Evolutionary conservation across 2,888 invertebrate genomes (phyloP).

Genomic region (Unio delphinus): DNA sequence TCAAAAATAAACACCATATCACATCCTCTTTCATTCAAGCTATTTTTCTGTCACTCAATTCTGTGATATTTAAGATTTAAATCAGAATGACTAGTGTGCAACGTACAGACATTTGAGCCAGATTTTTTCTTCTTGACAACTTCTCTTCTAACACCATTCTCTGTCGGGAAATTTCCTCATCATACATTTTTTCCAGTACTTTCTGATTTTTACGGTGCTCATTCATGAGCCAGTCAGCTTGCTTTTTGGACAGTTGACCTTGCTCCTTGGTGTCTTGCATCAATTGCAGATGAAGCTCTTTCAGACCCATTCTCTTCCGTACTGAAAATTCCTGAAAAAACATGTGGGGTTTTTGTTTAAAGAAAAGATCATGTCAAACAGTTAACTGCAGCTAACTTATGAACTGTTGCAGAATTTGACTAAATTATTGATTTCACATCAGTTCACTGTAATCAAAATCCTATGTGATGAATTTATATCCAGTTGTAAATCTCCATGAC

Average conservation of each 20-base stretch:
- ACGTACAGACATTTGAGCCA: slow-evolving; percentile 63
- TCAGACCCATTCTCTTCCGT: slow-evolving; percentile 61
- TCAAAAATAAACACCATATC: too few species aligned
- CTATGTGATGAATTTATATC: too few species aligned
- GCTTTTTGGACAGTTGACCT: slow-evolving; percentile 54
- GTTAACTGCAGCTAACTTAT: neutral
- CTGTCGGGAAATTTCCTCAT: slow-evolving; percentile 67
- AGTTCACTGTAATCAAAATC: too few species aligned
- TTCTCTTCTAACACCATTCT: slow-evolving; percentile 68
- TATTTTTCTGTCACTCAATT: too few species aligned
- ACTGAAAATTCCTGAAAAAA: slow-evolving; percentile 61
- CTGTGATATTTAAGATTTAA: too few species aligned
- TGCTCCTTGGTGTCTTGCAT: slow-evolving; percentile 49
- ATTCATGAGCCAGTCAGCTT: slow-evolving; percentile 66
- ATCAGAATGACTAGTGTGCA: neutral
- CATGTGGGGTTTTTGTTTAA: neutral
- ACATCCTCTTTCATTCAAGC: too few species aligned
- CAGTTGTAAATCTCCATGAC: too few species aligned
- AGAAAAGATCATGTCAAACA: too few species aligned
- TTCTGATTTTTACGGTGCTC: slow-evolving; percentile 60
- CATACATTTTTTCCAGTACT: slow-evolving; percentile 58
- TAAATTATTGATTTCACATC: too few species aligned
- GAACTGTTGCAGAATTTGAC: neutral
- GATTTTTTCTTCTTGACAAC: slow-evolving; percentile 59
- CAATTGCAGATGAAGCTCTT: slow-evolving; percentile 58